Evolutionary conservation across 2,113 vertebrate genomes (phyloP).

Genomic region (Platanista minor): DNA sequence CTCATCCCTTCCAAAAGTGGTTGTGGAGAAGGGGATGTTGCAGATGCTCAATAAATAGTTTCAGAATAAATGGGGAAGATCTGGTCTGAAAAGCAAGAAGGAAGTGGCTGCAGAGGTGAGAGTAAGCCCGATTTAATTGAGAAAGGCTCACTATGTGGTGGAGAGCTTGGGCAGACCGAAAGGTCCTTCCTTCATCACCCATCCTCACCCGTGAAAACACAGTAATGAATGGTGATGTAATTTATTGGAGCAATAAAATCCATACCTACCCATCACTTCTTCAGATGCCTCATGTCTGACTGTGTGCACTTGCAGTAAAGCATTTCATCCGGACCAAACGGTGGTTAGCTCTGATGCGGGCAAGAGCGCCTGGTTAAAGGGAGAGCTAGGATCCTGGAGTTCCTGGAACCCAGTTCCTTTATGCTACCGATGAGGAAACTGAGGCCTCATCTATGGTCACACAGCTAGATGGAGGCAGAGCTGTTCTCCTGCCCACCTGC

Average conservation of each 20-base stretch:
- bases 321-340: not conserved
- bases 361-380: not conserved
- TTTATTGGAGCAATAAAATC: slow-evolving; percentile 20
- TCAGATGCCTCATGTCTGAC: not conserved
- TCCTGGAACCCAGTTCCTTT: not conserved
- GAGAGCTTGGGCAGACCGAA: not conserved
- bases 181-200: not conserved
- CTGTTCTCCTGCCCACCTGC: not conserved
- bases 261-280: not conserved
- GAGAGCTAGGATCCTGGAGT: not conserved
- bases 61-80: not conserved
- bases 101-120: not conserved
- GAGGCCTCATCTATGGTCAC: not conserved
- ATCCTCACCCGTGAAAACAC: not conserved
- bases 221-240: not conserved
- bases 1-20: not conserved
- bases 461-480: not conserved
- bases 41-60: not conserved
- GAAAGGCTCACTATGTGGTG: not conserved
- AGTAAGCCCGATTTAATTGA: not conserved
- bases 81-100: not conserved
- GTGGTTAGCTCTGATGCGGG: no score
- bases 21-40: rapidly evolving
- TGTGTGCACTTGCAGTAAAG: not conserved
- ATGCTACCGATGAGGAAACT: not conserved